Evolutionary conservation across 1,140 invertebrate genomes (phyloP).

Genomic region (Delia radicum): DNA sequence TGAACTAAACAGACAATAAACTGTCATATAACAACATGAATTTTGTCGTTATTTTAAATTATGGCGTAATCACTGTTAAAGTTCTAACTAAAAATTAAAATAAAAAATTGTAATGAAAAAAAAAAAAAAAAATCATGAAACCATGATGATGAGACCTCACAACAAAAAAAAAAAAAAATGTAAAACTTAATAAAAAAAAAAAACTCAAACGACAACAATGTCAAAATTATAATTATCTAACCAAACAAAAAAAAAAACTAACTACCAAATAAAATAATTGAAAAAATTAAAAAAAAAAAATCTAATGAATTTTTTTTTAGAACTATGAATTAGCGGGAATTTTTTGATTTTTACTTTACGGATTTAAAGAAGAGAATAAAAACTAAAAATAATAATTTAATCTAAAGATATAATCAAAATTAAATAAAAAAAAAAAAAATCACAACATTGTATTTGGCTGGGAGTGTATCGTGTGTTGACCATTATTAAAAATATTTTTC

Average conservation of each 20-base stretch:
- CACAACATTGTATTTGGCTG: neutral
- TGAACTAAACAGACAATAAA: neutral
- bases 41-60: neutral
- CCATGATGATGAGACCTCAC: slow-evolving; percentile 13
- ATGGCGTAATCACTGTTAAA: slow-evolving; percentile 8
- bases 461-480: slow-evolving; percentile 6
- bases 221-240: neutral
- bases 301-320: neutral
- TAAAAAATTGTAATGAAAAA: neutral
- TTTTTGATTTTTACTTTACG: neutral
- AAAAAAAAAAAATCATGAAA: slow-evolving; percentile 11
- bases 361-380: neutral
- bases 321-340: neutral
- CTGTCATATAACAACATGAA: neutral
- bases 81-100: neutral
- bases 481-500: slow-evolving; percentile 19
- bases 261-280: neutral
- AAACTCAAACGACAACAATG: neutral
- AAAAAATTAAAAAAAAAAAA: neutral
- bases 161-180: neutral
- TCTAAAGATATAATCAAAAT: neutral
- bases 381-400: neutral
- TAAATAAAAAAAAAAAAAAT: too few species aligned
- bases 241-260: neutral
- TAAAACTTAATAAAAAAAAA: neutral